Conservation (phyloP, 2,797 vertebrate genomes). For the Dipus sagitta region DNA sequence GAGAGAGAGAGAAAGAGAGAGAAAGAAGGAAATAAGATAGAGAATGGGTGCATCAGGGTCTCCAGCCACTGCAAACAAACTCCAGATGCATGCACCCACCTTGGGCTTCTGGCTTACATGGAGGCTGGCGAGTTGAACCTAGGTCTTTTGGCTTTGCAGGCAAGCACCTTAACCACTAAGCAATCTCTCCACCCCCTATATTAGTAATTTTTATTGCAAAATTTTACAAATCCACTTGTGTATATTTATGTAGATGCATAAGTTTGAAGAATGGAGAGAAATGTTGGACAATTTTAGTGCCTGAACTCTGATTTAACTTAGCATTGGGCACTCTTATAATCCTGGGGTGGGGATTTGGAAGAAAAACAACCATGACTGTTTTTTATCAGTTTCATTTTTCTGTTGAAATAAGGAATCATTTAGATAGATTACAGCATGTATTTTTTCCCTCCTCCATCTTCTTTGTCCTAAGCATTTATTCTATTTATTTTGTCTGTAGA, state of each 20-base stretch:
- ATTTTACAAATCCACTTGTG: background rate
- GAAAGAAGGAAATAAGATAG: too few species aligned
- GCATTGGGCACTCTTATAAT: background rate
- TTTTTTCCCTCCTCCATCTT: background rate
- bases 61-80: too few species aligned
- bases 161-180: too few species aligned
- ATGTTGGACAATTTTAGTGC: background rate
- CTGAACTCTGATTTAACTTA: background rate
- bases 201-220: background rate
- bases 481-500: background rate
- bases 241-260: background rate
- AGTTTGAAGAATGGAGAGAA: background rate
- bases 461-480: background rate
- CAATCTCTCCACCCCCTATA: background rate
- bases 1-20: too few species aligned
- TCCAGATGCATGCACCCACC: too few species aligned
- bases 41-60: too few species aligned
- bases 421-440: constrained; percentile 27
- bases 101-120: too few species aligned
- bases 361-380: background rate
- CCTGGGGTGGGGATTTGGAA: constrained; percentile 26
- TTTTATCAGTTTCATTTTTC: constrained; percentile 23
- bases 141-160: too few species aligned
- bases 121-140: too few species aligned
- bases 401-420: constrained; percentile 43